phyloP scores from a whole-genome alignment of 2,797 vertebrate species.

The Adelosebastes latens region DNA sequence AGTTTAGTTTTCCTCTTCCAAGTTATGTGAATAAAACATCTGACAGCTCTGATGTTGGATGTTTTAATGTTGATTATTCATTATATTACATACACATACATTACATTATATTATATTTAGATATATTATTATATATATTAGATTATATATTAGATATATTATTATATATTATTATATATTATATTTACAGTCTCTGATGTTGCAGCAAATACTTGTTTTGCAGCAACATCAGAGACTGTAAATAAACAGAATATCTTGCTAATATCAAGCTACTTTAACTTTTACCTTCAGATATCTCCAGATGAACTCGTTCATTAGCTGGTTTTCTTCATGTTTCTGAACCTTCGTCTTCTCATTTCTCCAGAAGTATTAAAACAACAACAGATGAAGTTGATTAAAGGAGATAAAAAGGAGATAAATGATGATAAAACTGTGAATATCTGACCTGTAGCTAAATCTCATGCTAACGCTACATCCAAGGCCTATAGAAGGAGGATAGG shows the following conservation, averaged over 20 bases:
- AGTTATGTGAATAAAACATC: too few relatives aligned
- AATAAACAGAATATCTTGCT: neutral
- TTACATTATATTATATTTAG: neutral
- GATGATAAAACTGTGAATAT: neutral
- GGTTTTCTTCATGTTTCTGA: neutral
- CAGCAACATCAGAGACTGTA: neutral
- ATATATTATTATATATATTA: too few relatives aligned
- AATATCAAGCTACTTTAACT: neutral
- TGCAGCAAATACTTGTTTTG: too few relatives aligned
- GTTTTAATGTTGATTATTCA: neutral
- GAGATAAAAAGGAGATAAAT: too few relatives aligned
- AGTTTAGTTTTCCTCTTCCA: neutral
- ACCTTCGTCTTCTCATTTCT: conserved; percentile 7
- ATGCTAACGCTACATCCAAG: neutral
- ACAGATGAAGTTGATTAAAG: accelerated
- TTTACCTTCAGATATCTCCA: conserved; percentile 8
- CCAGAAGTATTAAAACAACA: neutral
- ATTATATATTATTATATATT: too few relatives aligned
- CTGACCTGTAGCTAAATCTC: neutral
- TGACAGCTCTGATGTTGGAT: neutral
- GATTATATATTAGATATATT: too few relatives aligned
- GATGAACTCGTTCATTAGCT: neutral
- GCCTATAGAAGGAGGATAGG: too few relatives aligned
- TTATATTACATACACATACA: too few relatives aligned
- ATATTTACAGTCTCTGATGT: too few relatives aligned